These are phyloP conservation scores for Bos javanicus DNA, from an alignment of 2,113 vertebrate species.

Conservation along the genomic window DNA sequence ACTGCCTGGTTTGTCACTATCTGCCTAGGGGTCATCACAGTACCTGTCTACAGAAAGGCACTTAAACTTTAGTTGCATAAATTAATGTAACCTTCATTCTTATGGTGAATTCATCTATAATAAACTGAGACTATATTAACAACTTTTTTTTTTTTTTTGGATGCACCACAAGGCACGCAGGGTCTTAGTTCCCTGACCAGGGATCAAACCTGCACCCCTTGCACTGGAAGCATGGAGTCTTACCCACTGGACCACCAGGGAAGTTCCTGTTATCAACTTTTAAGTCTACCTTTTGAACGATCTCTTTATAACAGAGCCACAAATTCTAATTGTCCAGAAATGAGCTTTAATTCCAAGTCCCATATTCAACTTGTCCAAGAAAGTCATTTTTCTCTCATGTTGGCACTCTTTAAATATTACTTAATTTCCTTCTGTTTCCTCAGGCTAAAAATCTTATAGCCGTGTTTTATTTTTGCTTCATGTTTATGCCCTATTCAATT, in stretches of 20 bases:
- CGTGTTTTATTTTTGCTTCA: neutral
- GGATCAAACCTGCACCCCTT: neutral
- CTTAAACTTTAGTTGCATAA: neutral
- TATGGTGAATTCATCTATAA: neutral
- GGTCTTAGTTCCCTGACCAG: neutral
- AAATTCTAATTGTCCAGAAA: slow-evolving; percentile 1
- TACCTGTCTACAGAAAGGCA: neutral
- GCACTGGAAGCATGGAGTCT: neutral
- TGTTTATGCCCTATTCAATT: neutral
- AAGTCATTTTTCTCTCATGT: neutral
- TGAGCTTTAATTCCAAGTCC: neutral
- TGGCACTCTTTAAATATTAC: neutral
- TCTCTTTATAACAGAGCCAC: neutral
- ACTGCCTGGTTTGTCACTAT: neutral
- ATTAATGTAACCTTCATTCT: neutral
- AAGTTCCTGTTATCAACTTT: neutral
- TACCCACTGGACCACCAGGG: neutral
- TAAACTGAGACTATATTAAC: neutral
- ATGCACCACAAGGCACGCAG: neutral
- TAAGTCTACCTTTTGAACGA: neutral
- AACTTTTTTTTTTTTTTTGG: neutral
- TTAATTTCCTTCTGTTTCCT: neutral
- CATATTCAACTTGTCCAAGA: neutral
- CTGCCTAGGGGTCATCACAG: neutral
- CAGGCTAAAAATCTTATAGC: neutral